A percentile compares a stretch with the other conserved stretches of the same genome.
Evolutionary conservation across 2,888 invertebrate species (phyloP).

Genomic region (Blera fallax): DNA sequence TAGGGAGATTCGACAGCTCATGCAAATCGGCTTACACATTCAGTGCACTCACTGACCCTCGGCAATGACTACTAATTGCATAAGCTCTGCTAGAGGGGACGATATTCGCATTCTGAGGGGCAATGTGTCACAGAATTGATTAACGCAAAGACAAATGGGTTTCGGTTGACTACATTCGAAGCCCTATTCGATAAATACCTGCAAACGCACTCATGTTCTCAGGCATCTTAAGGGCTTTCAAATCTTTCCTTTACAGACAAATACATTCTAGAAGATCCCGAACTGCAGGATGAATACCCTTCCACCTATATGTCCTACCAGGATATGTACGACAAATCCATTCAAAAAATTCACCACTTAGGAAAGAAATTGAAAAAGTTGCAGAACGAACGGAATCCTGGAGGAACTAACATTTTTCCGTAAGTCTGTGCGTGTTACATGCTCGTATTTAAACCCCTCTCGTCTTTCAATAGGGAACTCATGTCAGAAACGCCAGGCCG

Average conservation of each 20-base stretch:
- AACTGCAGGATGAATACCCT: slow-evolving; percentile 20
- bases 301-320: slow-evolving; percentile 19
- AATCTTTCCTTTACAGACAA: neutral
- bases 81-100: no score
- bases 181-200: no score
- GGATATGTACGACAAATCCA: slow-evolving; percentile 29
- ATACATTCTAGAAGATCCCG: slow-evolving; percentile 26
- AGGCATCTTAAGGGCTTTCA: neutral
- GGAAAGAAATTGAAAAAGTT: slow-evolving; percentile 86
- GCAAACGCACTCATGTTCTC: no score
- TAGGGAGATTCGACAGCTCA: no score
- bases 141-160: no score
- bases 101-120: no score
- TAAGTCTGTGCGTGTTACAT: neutral
- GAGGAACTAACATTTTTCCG: slow-evolving; percentile 29
- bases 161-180: no score
- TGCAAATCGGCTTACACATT: no score
- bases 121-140: no score
- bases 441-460: neutral
- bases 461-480: neutral
- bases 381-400: slow-evolving; percentile 84
- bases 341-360: slow-evolving; percentile 78
- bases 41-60: no score
- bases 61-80: no score
- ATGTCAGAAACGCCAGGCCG: slow-evolving; percentile 38